These are phyloP conservation scores for Nyctereutes procyonoides DNA, from an alignment of 2,113 vertebrate genomes.

Conservation along the genomic window DNA sequence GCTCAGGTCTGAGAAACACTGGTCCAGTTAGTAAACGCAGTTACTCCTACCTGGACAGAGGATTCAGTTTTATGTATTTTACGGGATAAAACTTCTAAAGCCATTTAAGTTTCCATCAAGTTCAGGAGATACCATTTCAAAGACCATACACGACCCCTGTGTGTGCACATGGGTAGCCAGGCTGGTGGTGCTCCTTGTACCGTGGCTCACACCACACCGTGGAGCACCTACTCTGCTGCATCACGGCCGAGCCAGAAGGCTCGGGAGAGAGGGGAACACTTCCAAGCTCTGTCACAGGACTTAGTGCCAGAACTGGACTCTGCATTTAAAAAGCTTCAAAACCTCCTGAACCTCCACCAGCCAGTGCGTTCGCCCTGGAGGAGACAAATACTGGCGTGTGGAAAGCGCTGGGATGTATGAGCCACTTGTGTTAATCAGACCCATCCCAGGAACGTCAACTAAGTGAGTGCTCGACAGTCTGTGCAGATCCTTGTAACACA, in stretches of 20 bases:
- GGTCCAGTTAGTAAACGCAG: too few relatives aligned
- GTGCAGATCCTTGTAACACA: background rate
- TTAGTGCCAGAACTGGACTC: background rate
- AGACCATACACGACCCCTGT: rapidly evolving
- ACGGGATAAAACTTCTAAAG: background rate
- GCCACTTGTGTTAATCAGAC: background rate
- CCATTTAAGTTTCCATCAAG: background rate
- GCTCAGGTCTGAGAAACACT: background rate
- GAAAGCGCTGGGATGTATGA: rapidly evolving
- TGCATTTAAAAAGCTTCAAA: background rate
- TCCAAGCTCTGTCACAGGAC: rapidly evolving
- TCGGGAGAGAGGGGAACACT: rapidly evolving
- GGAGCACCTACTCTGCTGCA: rapidly evolving
- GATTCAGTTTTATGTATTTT: background rate
- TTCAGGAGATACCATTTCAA: too few relatives aligned
- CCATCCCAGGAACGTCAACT: background rate
- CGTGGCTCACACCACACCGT: rapidly evolving
- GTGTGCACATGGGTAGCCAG: background rate
- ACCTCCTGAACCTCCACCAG: background rate
- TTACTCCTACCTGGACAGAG: too few relatives aligned
- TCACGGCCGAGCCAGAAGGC: rapidly evolving
- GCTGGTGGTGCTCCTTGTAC: too few relatives aligned
- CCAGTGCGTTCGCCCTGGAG: rapidly evolving
- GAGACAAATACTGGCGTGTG: rapidly evolving
- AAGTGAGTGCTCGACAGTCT: rapidly evolving